Evolutionary conservation across 2,888 invertebrate genomes (phyloP), one percentile per base, ranked within the genome.

Genomic region (Coremacera marginata): DNA sequence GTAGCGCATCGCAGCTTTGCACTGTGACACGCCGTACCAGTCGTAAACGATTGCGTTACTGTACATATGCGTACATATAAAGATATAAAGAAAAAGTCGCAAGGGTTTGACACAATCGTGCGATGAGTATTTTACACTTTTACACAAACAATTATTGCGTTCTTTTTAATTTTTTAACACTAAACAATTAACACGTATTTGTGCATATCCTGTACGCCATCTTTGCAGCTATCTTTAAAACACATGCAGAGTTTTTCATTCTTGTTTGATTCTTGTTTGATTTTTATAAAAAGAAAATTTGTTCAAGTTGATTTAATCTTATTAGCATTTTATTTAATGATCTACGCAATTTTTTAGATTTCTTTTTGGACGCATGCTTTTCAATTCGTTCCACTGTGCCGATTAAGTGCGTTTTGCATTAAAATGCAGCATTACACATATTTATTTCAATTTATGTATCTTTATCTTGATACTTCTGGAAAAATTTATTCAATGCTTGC

Each of bases 21-120:
- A n/a, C 72, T 52, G 74, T 74, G 74, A 67, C 74, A 74, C 37
- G 11, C 52, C 52, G 74, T 74, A 55, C 74, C 74, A 74, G 74
- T 65, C 67, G 74, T 74, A 14, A 71, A 60, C 44, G 44, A 57
- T 60, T 44, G 71, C 44, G 19, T 71, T 31, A 34, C 52, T 34
- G 3, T n/a, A 8, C 34, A 49, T 37, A 19, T 8, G 5, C 34
- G 3, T n/a, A 8, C 34, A 49, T 37, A 19, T n/a, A n/a, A n/a
- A 5, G 14, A 44, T 44, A 44, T n/a, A n/a, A n/a, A 44, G 11
- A 1, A 44, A 11, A 44, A 44, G 44, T 44, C 44, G 44, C 44
- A 44, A 44, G 44, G 44, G 44, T 14, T 44, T 44, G 44, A 14
- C 44, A 11, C 44, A 44, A 31, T 63, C 57, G 25, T 19, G 19